A percentile compares a stretch with the other conserved stretches of the same genome.
Evolutionary conservation across 2,113 vertebrate species (phyloP).

Genomic region (Oncorhynchus gorbuscha): DNA sequence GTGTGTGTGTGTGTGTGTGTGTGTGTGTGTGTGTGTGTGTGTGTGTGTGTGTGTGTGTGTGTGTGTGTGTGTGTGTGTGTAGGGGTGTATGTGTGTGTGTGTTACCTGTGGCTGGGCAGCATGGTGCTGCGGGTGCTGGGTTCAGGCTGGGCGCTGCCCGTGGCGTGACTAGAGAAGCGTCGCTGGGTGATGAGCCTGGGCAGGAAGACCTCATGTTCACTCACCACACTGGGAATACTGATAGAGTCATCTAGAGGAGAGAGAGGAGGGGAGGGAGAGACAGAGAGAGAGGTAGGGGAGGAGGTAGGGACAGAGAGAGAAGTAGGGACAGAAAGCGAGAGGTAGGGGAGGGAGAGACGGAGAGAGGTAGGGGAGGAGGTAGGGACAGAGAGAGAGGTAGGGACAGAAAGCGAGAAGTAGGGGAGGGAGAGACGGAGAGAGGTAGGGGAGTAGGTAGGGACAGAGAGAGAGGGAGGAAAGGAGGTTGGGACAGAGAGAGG

Average conservation of each 20-base stretch:
- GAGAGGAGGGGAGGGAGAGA: conserved; percentile 1
- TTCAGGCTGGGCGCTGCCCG: conserved; percentile 85
- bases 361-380: not conserved
- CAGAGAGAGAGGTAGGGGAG: not conserved
- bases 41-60: not conserved
- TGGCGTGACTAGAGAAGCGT: conserved; percentile 94
- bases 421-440: not conserved
- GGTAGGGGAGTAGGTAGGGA: no score
- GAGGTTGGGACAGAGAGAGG: not conserved
- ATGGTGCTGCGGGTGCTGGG: conserved; percentile 77
- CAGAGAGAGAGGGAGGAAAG: no score
- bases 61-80: not conserved
- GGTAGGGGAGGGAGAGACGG: not conserved
- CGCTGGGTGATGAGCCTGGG: conserved; percentile 86
- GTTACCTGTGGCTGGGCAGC: conserved; percentile 97
- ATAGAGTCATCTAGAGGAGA: conserved; percentile 87
- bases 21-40: no score
- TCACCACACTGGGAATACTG: conserved; percentile 98
- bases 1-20: no score
- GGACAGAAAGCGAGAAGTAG: not conserved
- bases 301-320: not conserved
- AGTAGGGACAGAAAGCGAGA: not conserved
- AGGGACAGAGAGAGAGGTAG: not conserved
- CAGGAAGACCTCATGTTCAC: conserved; percentile 94
- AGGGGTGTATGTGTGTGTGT: not conserved